These are phyloP conservation scores for Stegastes partitus DNA, from an alignment of 2,113 vertebrate genomes.

Conservation along the genomic window DNA sequence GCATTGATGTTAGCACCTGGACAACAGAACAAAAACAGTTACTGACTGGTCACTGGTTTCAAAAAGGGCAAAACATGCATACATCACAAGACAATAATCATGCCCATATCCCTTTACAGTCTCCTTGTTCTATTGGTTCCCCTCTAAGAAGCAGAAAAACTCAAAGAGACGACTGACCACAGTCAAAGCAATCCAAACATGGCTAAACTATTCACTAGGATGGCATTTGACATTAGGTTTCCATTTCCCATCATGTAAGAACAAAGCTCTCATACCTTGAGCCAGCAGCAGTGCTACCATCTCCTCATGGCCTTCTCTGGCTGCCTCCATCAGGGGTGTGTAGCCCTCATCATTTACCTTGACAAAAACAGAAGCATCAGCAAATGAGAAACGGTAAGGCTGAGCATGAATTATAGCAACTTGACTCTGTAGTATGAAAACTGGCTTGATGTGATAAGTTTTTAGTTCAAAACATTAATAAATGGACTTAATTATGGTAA, in stretches of 20 bases:
- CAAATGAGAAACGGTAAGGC: slow-evolving; percentile 7
- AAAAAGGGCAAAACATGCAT: not conserved
- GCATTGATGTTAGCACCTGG: slow-evolving; percentile 98
- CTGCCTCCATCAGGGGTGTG: slow-evolving; percentile 98
- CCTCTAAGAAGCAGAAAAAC: not conserved
- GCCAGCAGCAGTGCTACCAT: slow-evolving; percentile 99
- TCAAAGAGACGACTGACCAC: not conserved
- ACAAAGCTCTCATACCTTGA: slow-evolving; percentile 87
- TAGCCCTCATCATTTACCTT: slow-evolving; percentile 98
- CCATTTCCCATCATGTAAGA: not conserved
- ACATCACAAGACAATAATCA: not conserved
- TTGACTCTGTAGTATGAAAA: not conserved
- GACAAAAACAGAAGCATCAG: slow-evolving; percentile 37
- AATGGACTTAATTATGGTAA: no score
- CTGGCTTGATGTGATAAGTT: no score
- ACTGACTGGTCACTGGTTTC: not conserved
- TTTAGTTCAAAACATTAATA: no score
- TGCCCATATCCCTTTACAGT: not conserved
- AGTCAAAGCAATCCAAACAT: not conserved
- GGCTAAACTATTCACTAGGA: not conserved
- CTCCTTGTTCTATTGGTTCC: not conserved
- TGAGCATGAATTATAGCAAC: slow-evolving; percentile 12
- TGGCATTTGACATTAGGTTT: not conserved
- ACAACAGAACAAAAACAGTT: slow-evolving; percentile 4
- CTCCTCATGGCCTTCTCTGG: slow-evolving; percentile 97